phyloP scores from a whole-genome alignment of 2,888 invertebrate species.

The Raillietiella orientalis region DNA sequence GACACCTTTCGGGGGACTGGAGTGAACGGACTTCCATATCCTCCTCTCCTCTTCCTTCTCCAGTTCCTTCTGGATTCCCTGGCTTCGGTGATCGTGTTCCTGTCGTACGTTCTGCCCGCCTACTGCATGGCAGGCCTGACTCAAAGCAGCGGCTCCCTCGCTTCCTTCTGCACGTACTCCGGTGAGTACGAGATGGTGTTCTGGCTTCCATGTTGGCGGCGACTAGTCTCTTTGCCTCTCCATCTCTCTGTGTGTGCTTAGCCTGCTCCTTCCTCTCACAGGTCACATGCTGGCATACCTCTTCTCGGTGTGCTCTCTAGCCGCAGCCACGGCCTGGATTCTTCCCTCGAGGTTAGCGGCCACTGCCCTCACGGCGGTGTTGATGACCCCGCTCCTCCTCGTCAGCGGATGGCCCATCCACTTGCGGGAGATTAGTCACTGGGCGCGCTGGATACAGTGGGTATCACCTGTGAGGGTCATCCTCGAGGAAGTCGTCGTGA shows the following conservation, averaged over 20 bases:
- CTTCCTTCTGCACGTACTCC: slow-evolving; percentile 10
- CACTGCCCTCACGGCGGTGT: slow-evolving; percentile 23
- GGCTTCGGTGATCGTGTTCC: slow-evolving; percentile 41
- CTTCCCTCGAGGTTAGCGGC: slow-evolving; percentile 25
- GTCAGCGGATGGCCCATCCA: slow-evolving; percentile 31
- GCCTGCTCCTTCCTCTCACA: slow-evolving; percentile 6
- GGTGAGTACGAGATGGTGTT: slow-evolving; percentile 10
- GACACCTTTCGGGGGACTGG: not conserved
- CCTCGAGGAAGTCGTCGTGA: slow-evolving; percentile 22
- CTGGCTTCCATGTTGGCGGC: no score
- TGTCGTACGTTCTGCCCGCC: slow-evolving; percentile 48
- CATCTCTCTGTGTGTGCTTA: no score
- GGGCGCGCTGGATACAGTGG: slow-evolving; percentile 28
- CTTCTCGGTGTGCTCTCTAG: slow-evolving; percentile 11
- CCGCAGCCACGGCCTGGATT: slow-evolving; percentile 27
- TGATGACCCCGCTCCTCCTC: slow-evolving; percentile 15
- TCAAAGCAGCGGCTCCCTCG: slow-evolving; percentile 10
- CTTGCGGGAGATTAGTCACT: slow-evolving; percentile 26
- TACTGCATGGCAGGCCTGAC: slow-evolving; percentile 62
- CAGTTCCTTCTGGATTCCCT: slow-evolving; percentile 45
- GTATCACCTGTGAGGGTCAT: slow-evolving; percentile 39
- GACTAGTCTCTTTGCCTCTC: no score
- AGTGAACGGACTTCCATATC: no score
- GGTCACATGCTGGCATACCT: slow-evolving; percentile 13
- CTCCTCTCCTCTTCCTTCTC: slow-evolving; percentile 9